Evolutionary conservation across 2,888 invertebrate genomes (phyloP), one percentile per base, ranked within the genome.

Genomic region (Drosophila algonquin): DNA sequence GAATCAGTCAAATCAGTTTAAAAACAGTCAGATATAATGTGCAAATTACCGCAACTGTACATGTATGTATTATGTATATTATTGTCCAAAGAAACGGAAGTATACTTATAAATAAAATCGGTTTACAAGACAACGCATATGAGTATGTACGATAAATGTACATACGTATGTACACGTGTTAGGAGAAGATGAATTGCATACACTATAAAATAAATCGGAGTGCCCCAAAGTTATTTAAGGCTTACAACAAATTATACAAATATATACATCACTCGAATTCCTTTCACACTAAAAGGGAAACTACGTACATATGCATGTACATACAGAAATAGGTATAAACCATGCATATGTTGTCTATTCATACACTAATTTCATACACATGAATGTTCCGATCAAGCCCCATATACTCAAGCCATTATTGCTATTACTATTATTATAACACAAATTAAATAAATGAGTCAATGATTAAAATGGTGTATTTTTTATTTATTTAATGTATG

Each of bases 361-460:
- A 62, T 50, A 30, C 51, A 24, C 40, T 35, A 16, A 27, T 8
- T 40, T 10, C 46, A 52, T 30, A 52, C 35, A 51, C 27, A n/a
- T 58, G 40, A 72, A 60, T 63, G 70, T 79, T 58, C 60, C 44
- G 55, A 64, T 61, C 57, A 73, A 64, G 57, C 63, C 65, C 59
- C 64, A 54, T 65, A 65, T 67, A 80, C n/a, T 40, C 40, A 40
- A 80, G 59, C 69, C 68, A 77, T 73, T 63, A 77, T 65, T 63
- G 70, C 69, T 65, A 62, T 62, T 54, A 77, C 46, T 53, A 61
- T 54, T 55, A 50, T 73, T 76, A 76, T 55, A 59, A 64, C 55
- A 77, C 64, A 77, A 57, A 58, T 77, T 57, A 56, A 80, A 77
- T 77, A 80, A 77, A 70, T 62, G 63, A 77, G 55, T 74, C 51